Percentiles rank a stretch among this genome's conserved stretches.
Conservation (phyloP, 2,113 vertebrate species). For the Chunga burmeisteri region DNA sequence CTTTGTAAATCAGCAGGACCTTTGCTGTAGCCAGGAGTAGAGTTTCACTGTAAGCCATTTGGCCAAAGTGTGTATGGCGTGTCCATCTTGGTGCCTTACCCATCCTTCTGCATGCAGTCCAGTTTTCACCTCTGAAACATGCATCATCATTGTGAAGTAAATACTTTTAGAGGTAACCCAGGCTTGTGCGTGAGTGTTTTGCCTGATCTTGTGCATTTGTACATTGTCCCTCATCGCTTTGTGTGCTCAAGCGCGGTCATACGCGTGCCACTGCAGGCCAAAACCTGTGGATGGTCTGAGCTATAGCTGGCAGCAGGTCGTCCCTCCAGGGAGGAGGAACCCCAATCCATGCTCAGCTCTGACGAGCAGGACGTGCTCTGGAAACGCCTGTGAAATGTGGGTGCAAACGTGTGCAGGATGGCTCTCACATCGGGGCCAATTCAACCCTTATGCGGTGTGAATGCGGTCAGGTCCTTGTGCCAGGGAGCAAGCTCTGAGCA, state of each 20-base stretch:
- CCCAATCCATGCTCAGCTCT: background rate
- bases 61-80: background rate
- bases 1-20: background rate
- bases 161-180: background rate
- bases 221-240: background rate
- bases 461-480: background rate
- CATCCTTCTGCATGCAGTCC: background rate
- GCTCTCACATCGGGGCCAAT: background rate
- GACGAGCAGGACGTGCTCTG: background rate
- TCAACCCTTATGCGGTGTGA: background rate
- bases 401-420: background rate
- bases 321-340: background rate
- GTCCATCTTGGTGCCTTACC: background rate
- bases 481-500: background rate
- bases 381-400: background rate
- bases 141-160: background rate
- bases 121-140: background rate
- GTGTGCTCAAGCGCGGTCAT: rapidly evolving
- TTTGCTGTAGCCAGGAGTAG: background rate
- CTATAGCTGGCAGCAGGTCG: background rate
- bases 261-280: rapidly evolving
- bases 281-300: background rate
- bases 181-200: background rate
- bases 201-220: background rate
- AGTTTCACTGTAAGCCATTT: background rate